Percentiles rank a stretch among this genome's conserved stretches.
phyloP scores from a whole-genome alignment of 2,797 vertebrate genomes.

The Alauda arvensis region DNA sequence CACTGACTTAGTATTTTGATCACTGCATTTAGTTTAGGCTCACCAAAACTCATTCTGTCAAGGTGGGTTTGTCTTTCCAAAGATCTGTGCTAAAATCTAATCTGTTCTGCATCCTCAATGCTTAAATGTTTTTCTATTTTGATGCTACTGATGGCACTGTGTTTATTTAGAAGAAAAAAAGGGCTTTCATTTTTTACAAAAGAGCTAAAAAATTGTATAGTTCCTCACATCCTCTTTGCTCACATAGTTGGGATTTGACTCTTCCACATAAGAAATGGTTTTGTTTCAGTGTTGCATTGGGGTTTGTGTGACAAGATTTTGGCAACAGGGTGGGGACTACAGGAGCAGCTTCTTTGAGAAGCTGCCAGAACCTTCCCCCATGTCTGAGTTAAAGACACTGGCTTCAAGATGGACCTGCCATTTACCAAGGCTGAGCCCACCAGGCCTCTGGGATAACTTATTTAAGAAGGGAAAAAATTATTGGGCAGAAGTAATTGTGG shows the following conservation, averaged over 20 bases:
- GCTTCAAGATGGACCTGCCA: neutral
- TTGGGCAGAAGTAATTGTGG: neutral
- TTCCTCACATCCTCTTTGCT: neutral
- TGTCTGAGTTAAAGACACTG: neutral
- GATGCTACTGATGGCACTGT: neutral
- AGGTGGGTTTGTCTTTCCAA: neutral
- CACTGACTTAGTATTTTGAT: slow-evolving; percentile 21
- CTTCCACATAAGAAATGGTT: neutral
- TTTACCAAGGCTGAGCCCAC: neutral
- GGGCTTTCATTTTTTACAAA: neutral
- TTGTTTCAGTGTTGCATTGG: neutral
- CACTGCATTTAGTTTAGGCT: neutral
- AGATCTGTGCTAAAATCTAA: neutral
- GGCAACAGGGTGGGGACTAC: neutral
- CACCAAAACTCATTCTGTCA: neutral
- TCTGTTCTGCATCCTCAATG: neutral
- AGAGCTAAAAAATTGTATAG: neutral
- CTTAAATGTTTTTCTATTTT: neutral
- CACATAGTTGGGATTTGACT: neutral
- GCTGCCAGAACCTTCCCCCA: neutral
- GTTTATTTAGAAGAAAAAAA: neutral
- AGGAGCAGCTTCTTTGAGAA: neutral
- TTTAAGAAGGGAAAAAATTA: neutral
- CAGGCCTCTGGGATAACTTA: neutral
- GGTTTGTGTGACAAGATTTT: neutral